These are phyloP conservation scores for Drosophila yooni DNA, from an alignment of 2,888 invertebrate species.

Conservation along the genomic window DNA sequence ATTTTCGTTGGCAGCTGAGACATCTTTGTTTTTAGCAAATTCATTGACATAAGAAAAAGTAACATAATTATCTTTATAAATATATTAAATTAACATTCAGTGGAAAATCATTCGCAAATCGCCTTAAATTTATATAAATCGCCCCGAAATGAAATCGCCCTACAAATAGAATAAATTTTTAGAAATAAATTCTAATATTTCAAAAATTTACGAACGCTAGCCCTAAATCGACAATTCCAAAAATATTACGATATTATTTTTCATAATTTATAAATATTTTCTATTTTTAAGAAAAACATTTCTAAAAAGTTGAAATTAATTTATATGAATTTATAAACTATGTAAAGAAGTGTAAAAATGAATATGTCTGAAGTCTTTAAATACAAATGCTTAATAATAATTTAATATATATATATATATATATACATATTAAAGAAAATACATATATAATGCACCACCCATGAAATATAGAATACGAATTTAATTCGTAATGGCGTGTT, in stretches of 20 bases:
- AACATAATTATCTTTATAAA: background rate
- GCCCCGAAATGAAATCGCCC: background rate
- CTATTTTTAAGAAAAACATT: background rate
- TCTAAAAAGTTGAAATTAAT: background rate
- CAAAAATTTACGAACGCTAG: background rate
- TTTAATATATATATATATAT: background rate
- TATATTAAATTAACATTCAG: background rate
- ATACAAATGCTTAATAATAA: background rate
- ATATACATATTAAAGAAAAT: background rate
- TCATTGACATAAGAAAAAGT: background rate
- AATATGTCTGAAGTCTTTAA: background rate
- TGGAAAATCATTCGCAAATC: background rate
- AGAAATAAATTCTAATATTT: background rate
- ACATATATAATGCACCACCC: background rate
- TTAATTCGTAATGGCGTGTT: background rate
- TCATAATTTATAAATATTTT: background rate
- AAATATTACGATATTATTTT: background rate
- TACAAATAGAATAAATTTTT: background rate
- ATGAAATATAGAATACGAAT: background rate
- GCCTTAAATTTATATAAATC: background rate
- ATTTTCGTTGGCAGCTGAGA: constrained; percentile 26
- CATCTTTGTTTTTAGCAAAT: constrained; percentile 43
- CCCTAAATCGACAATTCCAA: background rate
- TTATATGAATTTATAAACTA: background rate
- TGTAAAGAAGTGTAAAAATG: background rate